Base-by-base conservation (phyloP, 2,797 vertebrate genomes). In the Lutjanus argentimaculatus region DNA sequence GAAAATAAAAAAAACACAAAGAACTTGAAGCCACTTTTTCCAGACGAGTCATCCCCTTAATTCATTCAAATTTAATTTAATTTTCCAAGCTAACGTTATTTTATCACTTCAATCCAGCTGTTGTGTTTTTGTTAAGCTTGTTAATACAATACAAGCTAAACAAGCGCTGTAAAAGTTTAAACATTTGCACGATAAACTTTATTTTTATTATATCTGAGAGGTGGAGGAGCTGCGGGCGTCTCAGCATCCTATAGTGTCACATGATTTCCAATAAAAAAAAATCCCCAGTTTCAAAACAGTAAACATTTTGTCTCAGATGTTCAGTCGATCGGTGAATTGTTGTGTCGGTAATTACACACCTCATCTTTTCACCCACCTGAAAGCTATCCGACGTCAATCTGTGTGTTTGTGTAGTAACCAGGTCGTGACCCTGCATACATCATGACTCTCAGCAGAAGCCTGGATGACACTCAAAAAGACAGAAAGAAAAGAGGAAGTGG, bases 371-470 rank as follows among this genome's bases (percentile, higher is more conserved):
- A 79, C 67, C 52, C 71, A 53, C 45, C 57, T 1, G 30, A 46
- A 67, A 14, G 74, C n/a, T 49, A 52, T 17, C 16, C 17, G 65
- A 57, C 4, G 46, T 81, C 72, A 7, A 9, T 70, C 13, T n/a
- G 56, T 49, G 62, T 1, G 40, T 57, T 13, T 45, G 25, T 45
- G 1, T 56, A 15, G 56, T 14, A 40, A 25, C 49, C 76, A 9
- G 82, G 45, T 79, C 77, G 88, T 95, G 95, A 93, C 88, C 91
- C 88, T 62, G 94, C 94, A 95, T 92, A 57, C 87, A 89, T 87
- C 86, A 85, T 42, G 81, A 72, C 90, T 81, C 84, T 95, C 82
- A 92, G 85, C 55, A 58, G 53, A 67, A 42, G 49, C 57, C 69
- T 67, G 67, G 61, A 75, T 72, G 85, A 83, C 62, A 78, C 80